Evolutionary conservation across 2,888 invertebrate genomes (phyloP).

Genomic region (Cantharis lateralis): DNA sequence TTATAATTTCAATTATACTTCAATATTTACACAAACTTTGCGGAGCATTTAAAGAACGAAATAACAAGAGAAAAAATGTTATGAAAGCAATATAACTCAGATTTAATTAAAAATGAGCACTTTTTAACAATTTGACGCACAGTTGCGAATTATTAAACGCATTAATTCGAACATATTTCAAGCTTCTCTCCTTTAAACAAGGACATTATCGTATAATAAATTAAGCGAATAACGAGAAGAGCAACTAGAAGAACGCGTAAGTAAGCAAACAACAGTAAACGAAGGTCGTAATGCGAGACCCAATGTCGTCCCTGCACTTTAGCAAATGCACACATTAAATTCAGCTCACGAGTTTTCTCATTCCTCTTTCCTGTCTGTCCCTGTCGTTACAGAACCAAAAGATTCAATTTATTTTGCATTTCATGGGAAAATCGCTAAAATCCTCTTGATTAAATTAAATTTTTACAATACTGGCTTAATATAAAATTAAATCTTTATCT

Average conservation of each 20-base stretch:
- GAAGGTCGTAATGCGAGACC: conserved; percentile 39
- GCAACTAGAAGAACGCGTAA: conserved; percentile 32
- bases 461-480: conserved; percentile 14
- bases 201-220: conserved; percentile 33
- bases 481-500: conserved; percentile 8
- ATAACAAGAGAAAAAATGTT: conserved; percentile 26
- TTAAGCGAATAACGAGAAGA: conserved; percentile 38
- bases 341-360: conserved; percentile 45
- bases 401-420: conserved; percentile 35
- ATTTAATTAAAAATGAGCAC: conserved; percentile 33
- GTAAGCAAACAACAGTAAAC: conserved; percentile 42
- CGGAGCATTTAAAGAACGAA: conserved; percentile 17
- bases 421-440: conserved; percentile 30
- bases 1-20: conserved; percentile 25
- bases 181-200: conserved; percentile 17
- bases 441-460: conserved; percentile 31
- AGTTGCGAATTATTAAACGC: conserved; percentile 32
- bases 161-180: conserved; percentile 23
- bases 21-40: conserved; percentile 22
- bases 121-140: conserved; percentile 31
- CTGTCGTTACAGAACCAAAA: conserved; percentile 29
- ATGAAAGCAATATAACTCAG: conserved; percentile 33
- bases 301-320: conserved; percentile 39
- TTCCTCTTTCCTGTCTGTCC: conserved; percentile 20
- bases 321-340: conserved; percentile 50